A percentile compares a stretch with the other conserved stretches of the same genome.
phyloP scores from a whole-genome alignment of 2,888 invertebrate genomes.

The Heteropelma amictum region DNA sequence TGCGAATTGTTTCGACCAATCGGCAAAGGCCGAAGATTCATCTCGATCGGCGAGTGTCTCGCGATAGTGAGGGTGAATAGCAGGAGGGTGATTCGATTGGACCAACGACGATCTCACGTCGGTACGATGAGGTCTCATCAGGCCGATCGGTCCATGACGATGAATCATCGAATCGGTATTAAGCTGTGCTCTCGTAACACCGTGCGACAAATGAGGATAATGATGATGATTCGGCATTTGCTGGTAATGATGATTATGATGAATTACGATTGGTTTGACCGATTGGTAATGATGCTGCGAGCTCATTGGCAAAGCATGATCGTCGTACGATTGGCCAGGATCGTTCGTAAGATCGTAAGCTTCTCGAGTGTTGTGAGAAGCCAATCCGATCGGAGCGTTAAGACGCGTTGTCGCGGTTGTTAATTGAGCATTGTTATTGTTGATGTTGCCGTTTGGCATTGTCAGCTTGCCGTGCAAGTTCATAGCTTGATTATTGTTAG shows the following conservation, averaged over 20 bases:
- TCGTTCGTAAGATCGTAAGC: slow-evolving; percentile 32
- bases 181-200: slow-evolving; percentile 16
- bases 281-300: slow-evolving; percentile 37
- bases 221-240: slow-evolving; percentile 45
- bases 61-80: slow-evolving; percentile 45
- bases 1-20: slow-evolving; percentile 16
- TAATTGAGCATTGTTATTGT: slow-evolving; percentile 36
- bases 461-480: slow-evolving; percentile 28
- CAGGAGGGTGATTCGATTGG: slow-evolving; percentile 1
- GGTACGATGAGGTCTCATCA: slow-evolving; percentile 34
- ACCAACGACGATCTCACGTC: slow-evolving; percentile 29
- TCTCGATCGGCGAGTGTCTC: slow-evolving; percentile 15
- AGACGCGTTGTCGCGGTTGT: slow-evolving; percentile 22
- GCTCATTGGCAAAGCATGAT: slow-evolving; percentile 43
- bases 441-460: slow-evolving; percentile 12
- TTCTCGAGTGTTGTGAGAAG: slow-evolving; percentile 44
- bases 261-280: slow-evolving; percentile 32
- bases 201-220: slow-evolving; percentile 23
- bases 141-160: slow-evolving; percentile 21
- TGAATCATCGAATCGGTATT: slow-evolving; percentile 1
- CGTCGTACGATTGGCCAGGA: slow-evolving; percentile 27
- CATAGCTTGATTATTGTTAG: slow-evolving; percentile 62
- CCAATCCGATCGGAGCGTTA: slow-evolving; percentile 8
- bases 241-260: slow-evolving; percentile 57
- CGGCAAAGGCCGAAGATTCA: background rate